Evolutionary conservation across 2,888 invertebrate genomes (phyloP).

Genomic region (Lasioglossum oenotherae): DNA sequence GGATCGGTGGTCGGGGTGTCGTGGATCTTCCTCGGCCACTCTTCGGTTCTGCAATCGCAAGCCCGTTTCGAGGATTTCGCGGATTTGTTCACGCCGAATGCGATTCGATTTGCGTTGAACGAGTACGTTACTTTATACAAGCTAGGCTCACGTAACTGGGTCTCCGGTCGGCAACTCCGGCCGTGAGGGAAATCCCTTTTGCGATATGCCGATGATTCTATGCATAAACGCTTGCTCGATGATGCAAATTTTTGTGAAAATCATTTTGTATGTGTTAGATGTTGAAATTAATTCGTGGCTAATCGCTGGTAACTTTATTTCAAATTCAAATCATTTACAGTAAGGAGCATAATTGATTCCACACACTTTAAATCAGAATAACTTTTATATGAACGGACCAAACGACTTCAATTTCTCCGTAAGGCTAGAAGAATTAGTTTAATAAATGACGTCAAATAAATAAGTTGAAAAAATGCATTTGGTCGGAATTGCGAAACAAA

Average conservation of each 20-base stretch:
- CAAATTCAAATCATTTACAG: no score
- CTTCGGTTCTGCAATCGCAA: constrained; percentile 22
- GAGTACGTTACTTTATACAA: constrained; percentile 32
- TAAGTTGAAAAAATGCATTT: no score
- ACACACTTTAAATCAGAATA: no score
- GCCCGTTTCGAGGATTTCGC: constrained; percentile 37
- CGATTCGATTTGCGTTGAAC: constrained; percentile 28
- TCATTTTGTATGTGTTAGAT: neutral
- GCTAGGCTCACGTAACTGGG: neutral
- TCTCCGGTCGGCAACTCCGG: neutral
- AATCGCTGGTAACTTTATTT: neutral
- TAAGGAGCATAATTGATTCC: no score
- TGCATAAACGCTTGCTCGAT: neutral
- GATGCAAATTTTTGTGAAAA: neutral
- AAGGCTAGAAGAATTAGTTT: no score
- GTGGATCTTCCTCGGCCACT: constrained; percentile 48
- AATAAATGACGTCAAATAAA: no score
- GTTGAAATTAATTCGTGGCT: neutral
- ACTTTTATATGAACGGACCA: no score
- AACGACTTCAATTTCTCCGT: no score
- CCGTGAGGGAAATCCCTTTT: neutral
- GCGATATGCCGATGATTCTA: neutral
- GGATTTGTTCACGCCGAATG: constrained; percentile 30
- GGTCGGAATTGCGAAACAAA: no score
- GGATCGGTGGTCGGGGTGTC: constrained; percentile 28